phyloP scores from a whole-genome alignment of 1,140 invertebrate genomes.

The Andricus grossulariae region DNA sequence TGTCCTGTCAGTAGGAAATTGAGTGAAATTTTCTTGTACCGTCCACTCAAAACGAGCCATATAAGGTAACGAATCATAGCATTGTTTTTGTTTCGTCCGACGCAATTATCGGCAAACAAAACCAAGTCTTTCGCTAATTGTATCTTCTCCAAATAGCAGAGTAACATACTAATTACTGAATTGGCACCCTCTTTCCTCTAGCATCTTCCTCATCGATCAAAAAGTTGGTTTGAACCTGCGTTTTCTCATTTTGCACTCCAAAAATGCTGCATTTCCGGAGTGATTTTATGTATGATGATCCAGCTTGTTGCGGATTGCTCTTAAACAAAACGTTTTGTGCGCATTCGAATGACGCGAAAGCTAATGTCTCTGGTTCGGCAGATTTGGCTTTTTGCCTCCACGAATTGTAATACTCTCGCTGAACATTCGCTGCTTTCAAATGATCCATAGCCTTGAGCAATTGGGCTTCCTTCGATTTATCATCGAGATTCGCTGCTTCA shows the following conservation, averaged over 20 bases:
- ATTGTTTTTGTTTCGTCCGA: background rate
- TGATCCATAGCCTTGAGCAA: background rate
- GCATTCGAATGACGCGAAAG: background rate
- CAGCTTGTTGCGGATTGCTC: background rate
- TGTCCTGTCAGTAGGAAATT: background rate
- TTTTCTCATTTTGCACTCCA: too few species aligned
- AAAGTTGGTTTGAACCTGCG: too few species aligned
- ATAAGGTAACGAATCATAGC: too few species aligned
- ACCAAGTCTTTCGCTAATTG: background rate
- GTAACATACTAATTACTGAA: background rate
- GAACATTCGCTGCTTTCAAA: background rate
- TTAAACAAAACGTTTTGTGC: too few species aligned
- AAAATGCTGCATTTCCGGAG: too few species aligned
- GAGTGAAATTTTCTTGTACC: background rate
- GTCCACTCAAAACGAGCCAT: too few species aligned
- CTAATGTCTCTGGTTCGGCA: too few species aligned
- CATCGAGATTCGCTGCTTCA: background rate
- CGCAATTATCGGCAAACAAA: background rate
- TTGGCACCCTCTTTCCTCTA: too few species aligned
- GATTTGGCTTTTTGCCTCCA: too few species aligned
- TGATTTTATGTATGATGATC: background rate
- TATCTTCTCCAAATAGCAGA: background rate
- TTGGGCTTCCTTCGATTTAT: too few species aligned
- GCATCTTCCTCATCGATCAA: too few species aligned
- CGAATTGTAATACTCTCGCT: slow-evolving; percentile 3